phyloP scores from a whole-genome alignment of 2,113 vertebrate species.

The Carassius auratus region DNA sequence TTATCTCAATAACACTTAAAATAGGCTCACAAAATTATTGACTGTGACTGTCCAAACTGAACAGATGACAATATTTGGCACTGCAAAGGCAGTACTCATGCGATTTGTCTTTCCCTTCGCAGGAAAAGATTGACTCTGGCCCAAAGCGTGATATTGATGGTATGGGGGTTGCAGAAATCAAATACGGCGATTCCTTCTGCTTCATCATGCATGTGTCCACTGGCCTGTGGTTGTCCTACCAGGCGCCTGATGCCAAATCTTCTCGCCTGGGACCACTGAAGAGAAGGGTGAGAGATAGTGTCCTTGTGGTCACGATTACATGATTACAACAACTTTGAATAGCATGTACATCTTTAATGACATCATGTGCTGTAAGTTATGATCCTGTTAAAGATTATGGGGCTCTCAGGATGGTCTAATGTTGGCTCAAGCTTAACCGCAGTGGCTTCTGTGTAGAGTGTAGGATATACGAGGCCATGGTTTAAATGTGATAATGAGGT shows the following conservation, averaged over 20 bases:
- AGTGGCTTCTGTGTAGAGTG: constrained; percentile 25
- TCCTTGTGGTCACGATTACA: background rate
- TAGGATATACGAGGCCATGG: constrained; percentile 37
- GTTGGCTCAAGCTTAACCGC: constrained; percentile 39
- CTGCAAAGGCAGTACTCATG: constrained; percentile 6
- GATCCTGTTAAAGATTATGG: constrained; percentile 33
- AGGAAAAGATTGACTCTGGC: constrained; percentile 89
- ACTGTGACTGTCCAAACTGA: background rate
- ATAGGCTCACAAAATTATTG: constrained; percentile 4
- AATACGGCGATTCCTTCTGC: constrained; percentile 93
- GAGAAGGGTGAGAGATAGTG: constrained; percentile 82
- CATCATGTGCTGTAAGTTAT: constrained; percentile 11
- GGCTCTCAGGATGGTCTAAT: constrained; percentile 19
- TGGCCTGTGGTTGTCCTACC: constrained; percentile 93
- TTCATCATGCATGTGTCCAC: constrained; percentile 90
- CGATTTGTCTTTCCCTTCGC: constrained; percentile 39
- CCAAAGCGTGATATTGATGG: constrained; percentile 93
- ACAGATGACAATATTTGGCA: background rate
- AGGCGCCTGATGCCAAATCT: constrained; percentile 92
- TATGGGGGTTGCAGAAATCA: constrained; percentile 94
- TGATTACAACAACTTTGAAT: constrained; percentile 16
- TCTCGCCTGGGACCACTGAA: constrained; percentile 90
- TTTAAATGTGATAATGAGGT: constrained; percentile 65
- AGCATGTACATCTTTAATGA: constrained; percentile 6
- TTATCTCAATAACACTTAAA: constrained; percentile 31